Base-by-base conservation (phyloP, 2,113 vertebrate species). In the Perognathus longimembris region DNA sequence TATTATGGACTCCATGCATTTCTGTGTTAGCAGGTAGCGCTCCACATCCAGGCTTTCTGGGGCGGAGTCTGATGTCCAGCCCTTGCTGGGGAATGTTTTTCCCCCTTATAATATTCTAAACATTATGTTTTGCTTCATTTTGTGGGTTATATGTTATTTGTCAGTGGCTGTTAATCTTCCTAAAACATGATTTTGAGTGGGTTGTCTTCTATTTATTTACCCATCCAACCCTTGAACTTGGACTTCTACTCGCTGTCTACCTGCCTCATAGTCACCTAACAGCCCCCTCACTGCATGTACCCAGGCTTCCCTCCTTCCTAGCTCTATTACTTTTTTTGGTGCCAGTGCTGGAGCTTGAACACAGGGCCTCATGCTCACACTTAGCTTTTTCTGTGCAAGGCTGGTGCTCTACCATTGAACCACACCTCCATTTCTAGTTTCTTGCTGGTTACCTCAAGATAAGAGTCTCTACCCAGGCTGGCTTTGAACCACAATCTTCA, bases 1-100 rank as follows among this genome's bases (percentile, higher is more conserved):
- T 0, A 1, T 7, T 1, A 10, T 4, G 32, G 20, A 38, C 77
- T 21, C 45, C 9, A 0, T 1, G 5, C 50, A 5, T 0, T 17
- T 40, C n/a, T 0, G 9, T 7, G 38, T 1, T 66, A 12, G 75
- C 66, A 14, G n/a, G 4, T 10, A 9, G 61, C 36, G 74, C 32
- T 24, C 0, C 0, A 12, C 0, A 6, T 0, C 11, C 66, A 4
- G 14, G 63, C 10, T 64, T 83, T 38, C 85, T 57, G 12, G 32
- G 9, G 20, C 34, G 21, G 34, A n/a, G 20, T 66, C 59, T 15
- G n/a, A 24, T 34, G 42, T n/a, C 14, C 10, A 21, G 40, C 30
- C 22, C 36, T 17, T 10, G n/a, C 61, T 71, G n/a, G 45, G n/a
- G n/a, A n/a, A n/a, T n/a, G n/a, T n/a, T n/a, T n/a, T n/a, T n/a